Evolutionary conservation across 2,888 invertebrate species (phyloP), one percentile per base, ranked within the genome.

Genomic region (Pandemis heparana): DNA sequence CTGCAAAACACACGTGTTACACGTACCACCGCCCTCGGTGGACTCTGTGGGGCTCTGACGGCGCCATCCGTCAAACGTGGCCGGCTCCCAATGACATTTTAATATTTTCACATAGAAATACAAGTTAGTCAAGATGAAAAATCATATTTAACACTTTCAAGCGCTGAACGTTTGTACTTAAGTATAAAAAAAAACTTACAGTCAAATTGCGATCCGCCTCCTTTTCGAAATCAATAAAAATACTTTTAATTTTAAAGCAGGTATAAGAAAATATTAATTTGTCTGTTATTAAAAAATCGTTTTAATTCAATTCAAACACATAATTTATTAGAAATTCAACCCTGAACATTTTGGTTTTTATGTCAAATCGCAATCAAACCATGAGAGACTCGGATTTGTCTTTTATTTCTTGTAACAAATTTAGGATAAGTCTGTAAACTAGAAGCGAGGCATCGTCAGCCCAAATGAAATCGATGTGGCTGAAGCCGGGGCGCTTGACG

Each of bases 391-490:
- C 56, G 23, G 56, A 56, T 56, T 56, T 56, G 9, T 56, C 56
- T 56, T 56, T 56, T 56, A 56, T 56, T 56, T 56, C 56, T 23
- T 56, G 56, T 56, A 56, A 56, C 56, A 56, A 56, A 56, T 56
- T 56, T 9, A 56, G 10, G 23, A 56, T 12, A 18, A 56, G 56
- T 23, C 39, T 61, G 16, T 39, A 38, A 16, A 61, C 39, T n/a
- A 39, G 61, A 16, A 18, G 8, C 1, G 80, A 74, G 1, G 85
- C 85, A 2, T 82, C 76, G n/a, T 80, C 77, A 16, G 80, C 82
- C 82, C 83, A 87, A 39, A 88, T 41, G 74, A 89, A 89, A 76
- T 88, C 87, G 5, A 82, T 82, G 59, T 90, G 89, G 23, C 81
- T 81, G 60, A 89, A 89, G 16, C 80, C 75, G 0, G 74, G 16